Evolutionary conservation across 2,888 invertebrate species (phyloP), one percentile per base, ranked within the genome.

Genomic region (Chouioia cunea): DNA sequence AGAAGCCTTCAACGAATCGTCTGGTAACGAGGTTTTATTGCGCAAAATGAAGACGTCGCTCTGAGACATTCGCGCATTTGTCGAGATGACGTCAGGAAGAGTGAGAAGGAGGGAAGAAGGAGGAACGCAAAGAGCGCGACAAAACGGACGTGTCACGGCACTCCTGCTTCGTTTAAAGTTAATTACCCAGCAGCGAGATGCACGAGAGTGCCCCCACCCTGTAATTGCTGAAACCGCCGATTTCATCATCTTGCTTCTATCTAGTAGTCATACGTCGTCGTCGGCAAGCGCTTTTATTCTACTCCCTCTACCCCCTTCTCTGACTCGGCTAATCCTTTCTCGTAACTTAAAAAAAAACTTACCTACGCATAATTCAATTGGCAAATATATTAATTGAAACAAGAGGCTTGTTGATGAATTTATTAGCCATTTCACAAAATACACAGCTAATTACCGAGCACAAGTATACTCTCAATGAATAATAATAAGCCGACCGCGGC

Each of bases 111-210:
- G 74, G 76, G 78, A 80, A 79, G 77, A 36, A 8, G 2, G 10
- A 14, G 78, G 74, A 77, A 79, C 80, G 79, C 77, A 36, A 8
- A 2, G 3, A 20, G 78, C 79, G 78, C 80, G 81, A 82, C 83
- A 82, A 82, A 82, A 27, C 27, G 80, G 80, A 79, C 79, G 77
- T 81, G 83, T 83, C 84, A 84, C 83, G 83, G 80, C 80, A 81
- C 81, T 83, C 80, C 78, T 73, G 78, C 75, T 80, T 83, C 80
- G 78, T 83, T 82, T 80, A 78, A 27, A 79, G 79, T 81, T 83
- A 83, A 84, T 84, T 80, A 78, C 78, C 75, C 71, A 59, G 27
- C 27, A 16, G 36, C 48, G 50, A 46, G 16, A 36, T 20, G 36
- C 47, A 67, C 66, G 65, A 71, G 63, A 70, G 67, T 69, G 64